Conservation (phyloP, 64 coral and sea anemone genomes). For the Porites lutea region DNA sequence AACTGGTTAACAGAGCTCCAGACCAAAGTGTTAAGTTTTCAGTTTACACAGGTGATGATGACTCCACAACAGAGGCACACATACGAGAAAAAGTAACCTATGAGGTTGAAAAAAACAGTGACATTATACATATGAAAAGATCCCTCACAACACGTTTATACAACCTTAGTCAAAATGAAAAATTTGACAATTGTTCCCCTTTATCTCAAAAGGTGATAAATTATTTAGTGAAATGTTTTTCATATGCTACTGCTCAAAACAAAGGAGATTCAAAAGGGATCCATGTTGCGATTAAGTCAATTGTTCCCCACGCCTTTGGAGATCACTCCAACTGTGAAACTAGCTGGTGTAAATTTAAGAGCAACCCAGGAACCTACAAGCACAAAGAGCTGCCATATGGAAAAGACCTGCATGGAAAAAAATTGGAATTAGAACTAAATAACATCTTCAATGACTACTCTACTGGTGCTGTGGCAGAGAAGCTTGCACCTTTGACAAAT, state of each 20-base stretch:
- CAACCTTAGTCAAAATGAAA: conserved; percentile 20
- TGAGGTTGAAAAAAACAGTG: neutral
- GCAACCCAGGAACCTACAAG: conserved; percentile 27
- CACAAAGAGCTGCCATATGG: conserved; percentile 49
- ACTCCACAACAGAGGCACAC: neutral
- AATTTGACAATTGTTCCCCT: conserved; percentile 12
- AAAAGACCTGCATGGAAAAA: conserved; percentile 49
- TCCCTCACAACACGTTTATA: conserved; percentile 44
- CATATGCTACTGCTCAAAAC: conserved; percentile 58
- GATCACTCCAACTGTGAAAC: conserved; percentile 29
- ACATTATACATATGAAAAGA: conserved; percentile 41
- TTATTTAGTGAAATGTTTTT: conserved; percentile 58
- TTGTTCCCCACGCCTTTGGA: conserved; percentile 71
- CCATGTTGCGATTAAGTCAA: conserved; percentile 3
- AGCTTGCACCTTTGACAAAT: conserved; percentile 31
- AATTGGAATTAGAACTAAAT: neutral
- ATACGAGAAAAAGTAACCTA: conserved; percentile 24
- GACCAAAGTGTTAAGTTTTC: conserved; percentile 3
- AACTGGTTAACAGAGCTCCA: conserved; percentile 5
- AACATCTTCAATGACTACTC: conserved; percentile 12
- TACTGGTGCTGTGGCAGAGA: conserved; percentile 15
- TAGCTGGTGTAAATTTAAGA: conserved; percentile 35
- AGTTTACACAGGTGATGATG: conserved; percentile 30
- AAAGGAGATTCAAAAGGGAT: conserved; percentile 18
- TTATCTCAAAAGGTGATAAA: conserved; percentile 57